Base-by-base conservation (phyloP, 2,888 invertebrate genomes). In the Cheilosia grossa region DNA sequence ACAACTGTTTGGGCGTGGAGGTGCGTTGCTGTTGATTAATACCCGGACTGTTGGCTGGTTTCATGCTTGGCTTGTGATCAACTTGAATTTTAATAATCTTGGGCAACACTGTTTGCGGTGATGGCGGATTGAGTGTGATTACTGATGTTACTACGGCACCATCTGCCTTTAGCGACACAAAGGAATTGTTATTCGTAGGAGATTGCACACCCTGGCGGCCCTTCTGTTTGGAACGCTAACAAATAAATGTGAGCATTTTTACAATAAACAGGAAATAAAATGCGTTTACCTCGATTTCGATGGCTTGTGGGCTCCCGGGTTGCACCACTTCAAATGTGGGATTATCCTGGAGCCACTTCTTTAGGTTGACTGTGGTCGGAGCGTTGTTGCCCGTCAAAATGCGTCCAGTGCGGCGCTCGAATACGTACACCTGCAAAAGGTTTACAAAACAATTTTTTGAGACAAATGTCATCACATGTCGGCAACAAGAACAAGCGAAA, bases 321-420 rank as follows among this genome's bases (percentile, higher is more conserved):
- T 94, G 93, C 5, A 97, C 94, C 0, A 97, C 96, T 93, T 98
- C 97, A 91, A 95, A 98, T 0, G 96, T 96, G 2, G 97, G 98
- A 93, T 98, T 96, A 88, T 95, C 95, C 90, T 96, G 95, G 10
- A 98, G 93, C 97, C 97, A 98, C 27, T 94, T 93, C 89, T 96
- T 95, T 42, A 98, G 93, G 89, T 96, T 96, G 24, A 94, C 94
- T 42, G 96, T 95, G 9, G 95, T 96, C 0, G 98, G 98, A 47
- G 98, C 98, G 90, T 95, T 95, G n/a, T 94, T 93, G 10, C 97
- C 98, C 78, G 94, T 94, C 87, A 96, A 91, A 89, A 94, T 92
- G 88, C 95, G 95, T 3, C 97, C 97, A 40, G 95, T 95, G 90
- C 95, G 94, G 58, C 96, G 94, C 90, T 98, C 97, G 90, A 95